phyloP scores from a whole-genome alignment of 2,797 vertebrate genomes.

The Lepus townsendii region DNA sequence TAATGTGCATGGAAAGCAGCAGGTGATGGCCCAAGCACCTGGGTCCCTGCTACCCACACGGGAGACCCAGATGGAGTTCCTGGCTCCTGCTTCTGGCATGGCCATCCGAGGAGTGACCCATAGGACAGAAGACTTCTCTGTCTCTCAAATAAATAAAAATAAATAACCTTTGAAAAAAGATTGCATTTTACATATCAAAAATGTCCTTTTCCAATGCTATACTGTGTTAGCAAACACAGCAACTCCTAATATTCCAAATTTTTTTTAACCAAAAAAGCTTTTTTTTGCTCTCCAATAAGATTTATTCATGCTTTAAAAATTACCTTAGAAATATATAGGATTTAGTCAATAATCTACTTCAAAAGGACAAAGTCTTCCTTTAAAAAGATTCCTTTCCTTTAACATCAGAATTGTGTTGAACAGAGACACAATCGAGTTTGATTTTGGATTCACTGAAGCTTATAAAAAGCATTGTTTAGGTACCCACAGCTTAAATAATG shows the following conservation, averaged over 20 bases:
- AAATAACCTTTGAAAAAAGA: no score
- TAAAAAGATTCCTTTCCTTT: background rate
- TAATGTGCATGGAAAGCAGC: no score
- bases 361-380: conserved; percentile 44
- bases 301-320: conserved; percentile 31
- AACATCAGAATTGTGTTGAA: conserved; percentile 57
- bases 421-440: conserved; percentile 37
- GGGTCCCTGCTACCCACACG: no score
- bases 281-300: background rate
- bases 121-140: no score
- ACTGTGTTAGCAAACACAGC: background rate
- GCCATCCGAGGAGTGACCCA: no score
- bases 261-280: background rate
- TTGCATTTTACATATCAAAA: background rate
- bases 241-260: background rate
- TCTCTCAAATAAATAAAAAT: no score
- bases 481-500: background rate
- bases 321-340: background rate
- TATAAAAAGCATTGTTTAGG: conserved; percentile 19
- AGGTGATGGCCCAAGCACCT: no score
- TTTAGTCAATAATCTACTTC: conserved; percentile 5
- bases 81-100: no score
- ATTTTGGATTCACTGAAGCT: background rate
- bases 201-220: background rate
- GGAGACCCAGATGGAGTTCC: no score